These are phyloP conservation scores for Helogale parvula DNA, from an alignment of 2,113 vertebrate genomes.

Conservation along the genomic window DNA sequence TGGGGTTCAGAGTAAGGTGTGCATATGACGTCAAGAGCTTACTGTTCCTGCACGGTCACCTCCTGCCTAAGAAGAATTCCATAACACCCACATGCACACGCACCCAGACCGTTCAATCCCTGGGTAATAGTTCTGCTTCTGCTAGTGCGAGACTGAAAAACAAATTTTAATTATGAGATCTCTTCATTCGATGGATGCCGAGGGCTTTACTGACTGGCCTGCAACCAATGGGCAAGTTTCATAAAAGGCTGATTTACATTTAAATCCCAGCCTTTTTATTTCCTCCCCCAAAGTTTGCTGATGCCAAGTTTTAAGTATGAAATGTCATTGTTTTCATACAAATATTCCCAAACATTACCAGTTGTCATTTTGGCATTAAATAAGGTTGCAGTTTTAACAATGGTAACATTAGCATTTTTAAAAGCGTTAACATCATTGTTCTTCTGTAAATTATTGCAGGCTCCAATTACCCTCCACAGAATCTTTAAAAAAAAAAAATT, in stretches of 20 bases:
- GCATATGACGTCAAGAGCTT: background rate
- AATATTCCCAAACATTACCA: conserved; percentile 64
- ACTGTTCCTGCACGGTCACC: too few relatives aligned
- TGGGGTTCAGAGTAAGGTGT: background rate
- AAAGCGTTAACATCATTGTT: conserved; percentile 66
- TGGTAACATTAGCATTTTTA: conserved; percentile 70
- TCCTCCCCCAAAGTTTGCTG: conserved; percentile 41
- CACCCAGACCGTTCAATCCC: background rate
- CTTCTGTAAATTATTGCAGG: conserved; percentile 48
- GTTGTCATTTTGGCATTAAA: conserved; percentile 69
- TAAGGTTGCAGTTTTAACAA: conserved; percentile 56
- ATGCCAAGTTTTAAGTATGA: conserved; percentile 60
- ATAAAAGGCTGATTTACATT: conserved; percentile 63
- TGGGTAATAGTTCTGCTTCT: background rate
- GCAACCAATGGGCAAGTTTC: conserved; percentile 42
- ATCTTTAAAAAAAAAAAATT: background rate
- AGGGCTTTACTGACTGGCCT: background rate
- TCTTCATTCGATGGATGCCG: background rate
- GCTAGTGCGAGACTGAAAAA: background rate
- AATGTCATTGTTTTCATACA: conserved; percentile 72
- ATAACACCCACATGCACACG: background rate
- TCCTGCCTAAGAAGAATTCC: background rate
- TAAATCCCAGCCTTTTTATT: conserved; percentile 37
- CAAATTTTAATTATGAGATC: conserved; percentile 16
- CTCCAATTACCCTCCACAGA: conserved; percentile 41